Evolutionary conservation across 1,140 invertebrate species (phyloP), one percentile per base, ranked within the genome.

Genomic region (Wiebesia pumilae): DNA sequence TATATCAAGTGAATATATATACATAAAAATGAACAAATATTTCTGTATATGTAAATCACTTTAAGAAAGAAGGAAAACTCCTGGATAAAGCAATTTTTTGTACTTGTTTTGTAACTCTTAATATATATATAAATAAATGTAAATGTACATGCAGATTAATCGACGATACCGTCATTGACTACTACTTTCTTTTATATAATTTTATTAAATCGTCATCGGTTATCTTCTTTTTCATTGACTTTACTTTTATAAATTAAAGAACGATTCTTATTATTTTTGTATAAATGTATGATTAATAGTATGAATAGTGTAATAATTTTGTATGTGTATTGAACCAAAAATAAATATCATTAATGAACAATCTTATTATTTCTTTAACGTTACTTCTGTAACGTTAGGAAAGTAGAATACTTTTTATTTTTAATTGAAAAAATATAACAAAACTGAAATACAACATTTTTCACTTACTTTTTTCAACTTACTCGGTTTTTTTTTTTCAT

Each of bases 281-380:
- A 94, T 93, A 94, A 93, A 93, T 93, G 93, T 93, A 92, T 93
- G 92, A 92, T 93, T 93, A 92, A 92, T 93, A 91, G 92, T 93
- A 93, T 92, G 91, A 89, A 93, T 92, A 93, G 91, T 93, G 92
- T 93, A 93, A 94, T 93, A 93, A 93, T 94, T 94, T 94, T 94
- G 92, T 94, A 93, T 93, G 92, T 94, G 93, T 93, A 94, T 93
- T 93, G 91, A 94, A 93, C 93, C 92, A 93, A 93, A 94, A 93
- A 93, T 94, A 94, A 93, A 94, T 94, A 94, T 93, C 93, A 94
- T 94, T 93, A 92, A 93, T 93, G 93, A 93, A 91, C 91, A 93
- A 91, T 14, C n/a, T 83, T 67, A 86, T 73, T 88, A 84, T 88
- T 89, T 88, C 30, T 88, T 91, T 78, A 90, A 79, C 30, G 88